Evolutionary conservation across 2,113 vertebrate species (phyloP).

Genomic region (Probosciger aterrimus): DNA sequence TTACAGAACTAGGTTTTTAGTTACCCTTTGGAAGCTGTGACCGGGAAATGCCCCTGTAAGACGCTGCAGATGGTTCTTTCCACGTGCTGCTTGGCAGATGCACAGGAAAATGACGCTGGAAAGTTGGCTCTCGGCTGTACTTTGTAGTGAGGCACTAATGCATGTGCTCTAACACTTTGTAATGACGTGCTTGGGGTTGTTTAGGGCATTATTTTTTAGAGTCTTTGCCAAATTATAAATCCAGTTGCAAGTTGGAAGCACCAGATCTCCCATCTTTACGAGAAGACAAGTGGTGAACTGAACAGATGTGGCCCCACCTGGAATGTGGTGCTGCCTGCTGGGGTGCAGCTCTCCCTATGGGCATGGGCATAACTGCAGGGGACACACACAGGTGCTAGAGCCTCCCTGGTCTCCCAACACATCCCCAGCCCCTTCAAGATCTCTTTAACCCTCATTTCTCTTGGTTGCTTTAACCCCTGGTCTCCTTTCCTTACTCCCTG

Average conservation of each 20-base stretch:
- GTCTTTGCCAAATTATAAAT: slow-evolving; percentile 50
- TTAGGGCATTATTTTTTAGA: too few relatives aligned
- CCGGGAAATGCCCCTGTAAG: slow-evolving; percentile 11
- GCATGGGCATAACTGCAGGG: neutral
- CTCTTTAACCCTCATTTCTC: neutral
- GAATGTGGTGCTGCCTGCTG: fast-evolving
- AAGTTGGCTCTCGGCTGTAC: slow-evolving; percentile 33
- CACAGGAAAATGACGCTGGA: slow-evolving; percentile 47
- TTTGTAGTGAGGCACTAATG: slow-evolving; percentile 11
- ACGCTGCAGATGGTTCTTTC: slow-evolving; percentile 36
- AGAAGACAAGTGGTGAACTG: neutral
- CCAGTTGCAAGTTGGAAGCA: slow-evolving; percentile 12
- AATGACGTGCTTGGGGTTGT: neutral
- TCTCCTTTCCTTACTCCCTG: neutral
- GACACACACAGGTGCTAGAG: neutral
- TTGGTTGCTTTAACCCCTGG: neutral
- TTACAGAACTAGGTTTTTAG: slow-evolving; percentile 6
- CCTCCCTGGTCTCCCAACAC: neutral
- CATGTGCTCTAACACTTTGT: slow-evolving; percentile 13
- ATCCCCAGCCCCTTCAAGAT: neutral
- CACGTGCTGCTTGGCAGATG: neutral
- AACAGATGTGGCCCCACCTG: neutral
- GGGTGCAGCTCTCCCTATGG: neutral
- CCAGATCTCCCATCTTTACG: neutral
- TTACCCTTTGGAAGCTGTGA: slow-evolving; percentile 40